Percentiles rank a stretch among this genome's conserved stretches.
phyloP scores from a whole-genome alignment of 2,113 vertebrate genomes.

The Trematocara macrostoma region DNA sequence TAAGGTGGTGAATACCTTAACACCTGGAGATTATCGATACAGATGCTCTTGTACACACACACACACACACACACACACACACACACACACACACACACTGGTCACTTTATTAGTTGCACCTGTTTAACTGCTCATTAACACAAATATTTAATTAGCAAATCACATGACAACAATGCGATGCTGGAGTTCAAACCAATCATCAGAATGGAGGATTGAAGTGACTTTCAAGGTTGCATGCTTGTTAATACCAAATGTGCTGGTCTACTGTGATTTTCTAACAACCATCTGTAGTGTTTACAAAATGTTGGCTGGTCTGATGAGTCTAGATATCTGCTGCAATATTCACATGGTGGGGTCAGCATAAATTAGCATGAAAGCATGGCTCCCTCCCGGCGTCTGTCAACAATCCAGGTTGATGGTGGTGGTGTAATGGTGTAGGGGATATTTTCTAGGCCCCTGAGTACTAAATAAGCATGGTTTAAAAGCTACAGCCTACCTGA shows the following conservation, averaged over 20 bases:
- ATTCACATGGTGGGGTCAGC: not conserved
- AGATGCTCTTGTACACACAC: not conserved
- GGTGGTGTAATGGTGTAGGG: not conserved
- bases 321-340: not conserved
- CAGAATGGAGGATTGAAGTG: not conserved
- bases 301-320: not conserved
- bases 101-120: not conserved
- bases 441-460: not conserved
- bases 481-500: not conserved
- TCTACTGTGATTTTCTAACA: not conserved
- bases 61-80: not conserved
- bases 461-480: not conserved
- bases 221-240: not conserved
- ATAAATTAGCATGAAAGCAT: not conserved
- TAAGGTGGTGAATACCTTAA: not conserved
- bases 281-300: not conserved
- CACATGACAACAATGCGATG: not conserved
- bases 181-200: not conserved
- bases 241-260: not conserved
- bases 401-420: not conserved
- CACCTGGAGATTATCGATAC: not conserved
- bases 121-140: not conserved
- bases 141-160: not conserved
- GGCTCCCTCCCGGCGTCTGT: fast-evolving
- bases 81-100: not conserved